Evolutionary conservation across 2,113 vertebrate genomes (phyloP), one percentile per base, ranked within the genome.

Genomic region (Tiliqua scincoides): DNA sequence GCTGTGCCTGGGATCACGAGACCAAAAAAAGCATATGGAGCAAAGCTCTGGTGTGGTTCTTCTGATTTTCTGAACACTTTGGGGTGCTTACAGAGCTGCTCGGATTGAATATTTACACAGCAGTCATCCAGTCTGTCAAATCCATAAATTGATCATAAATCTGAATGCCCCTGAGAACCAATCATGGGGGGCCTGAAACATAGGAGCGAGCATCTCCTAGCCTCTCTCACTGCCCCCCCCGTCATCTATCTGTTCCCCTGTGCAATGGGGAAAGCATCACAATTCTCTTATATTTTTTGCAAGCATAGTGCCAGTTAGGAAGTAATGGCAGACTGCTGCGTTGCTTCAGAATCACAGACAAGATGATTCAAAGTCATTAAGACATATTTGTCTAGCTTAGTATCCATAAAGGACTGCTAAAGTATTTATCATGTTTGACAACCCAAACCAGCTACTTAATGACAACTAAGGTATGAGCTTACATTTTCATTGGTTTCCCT

Each of bases 361-460:
- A 79, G 67, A 79, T 63, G n/a, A 79, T 73, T 83, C 73, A 79
- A 37, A 79, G 43, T 48, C 54, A 73, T 88, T 83, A 84, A 88
- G 67, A 79, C 43, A 79, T 84, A 84, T 84, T 72, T 88, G 81
- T 72, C 75, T 79, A 76, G 65, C 75, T 63, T 30, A 79, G 75
- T 59, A 73, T 72, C 82, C 37, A 63, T 54, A 79, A 72, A 79
- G 32, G 86, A 79, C 63, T 79, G 75, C 67, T 83, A 72, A 83
- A 72, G 84, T 86, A 79, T 86, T 86, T 81, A 80, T 86, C 70
- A 81, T 83, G 11, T 79, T 63, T 79, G 75, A 79, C 86, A 88
- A 72, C 67, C 67, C 81, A 79, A 63, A 72, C 32, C 37, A 79
- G 81, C 57, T 54, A 52, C 32, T 72, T 87, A 86, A 86, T 86